Evolutionary conservation across 2,888 invertebrate species (phyloP).

Genomic region (Boloria selene): DNA sequence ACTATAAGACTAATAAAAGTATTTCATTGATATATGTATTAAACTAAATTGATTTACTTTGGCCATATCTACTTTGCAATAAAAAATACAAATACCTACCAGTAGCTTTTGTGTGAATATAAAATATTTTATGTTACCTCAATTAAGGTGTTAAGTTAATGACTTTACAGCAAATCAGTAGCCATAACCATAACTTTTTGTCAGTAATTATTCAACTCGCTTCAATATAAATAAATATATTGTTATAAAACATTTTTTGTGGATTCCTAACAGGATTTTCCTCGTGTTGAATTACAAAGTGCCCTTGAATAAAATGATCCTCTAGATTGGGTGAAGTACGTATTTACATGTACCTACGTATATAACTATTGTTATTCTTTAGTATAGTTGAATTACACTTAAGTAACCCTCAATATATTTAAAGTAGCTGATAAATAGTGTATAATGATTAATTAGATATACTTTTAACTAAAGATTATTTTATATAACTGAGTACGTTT

Average conservation of each 20-base stretch:
- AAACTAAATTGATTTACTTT: too few species aligned
- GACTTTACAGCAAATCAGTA: background rate
- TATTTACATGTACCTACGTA: constrained; percentile 6
- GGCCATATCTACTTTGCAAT: too few species aligned
- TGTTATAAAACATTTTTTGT: constrained; percentile 9
- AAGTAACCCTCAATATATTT: constrained; percentile 17
- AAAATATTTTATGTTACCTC: too few species aligned
- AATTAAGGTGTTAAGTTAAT: too few species aligned
- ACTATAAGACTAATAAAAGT: too few species aligned
- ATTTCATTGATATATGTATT: too few species aligned
- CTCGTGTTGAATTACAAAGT: constrained; percentile 24
- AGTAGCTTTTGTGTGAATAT: constrained; percentile 5
- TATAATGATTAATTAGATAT: too few species aligned
- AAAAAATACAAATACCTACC: too few species aligned
- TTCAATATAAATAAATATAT: constrained; percentile 3
- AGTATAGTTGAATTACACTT: constrained; percentile 19
- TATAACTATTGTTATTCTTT: constrained; percentile 25
- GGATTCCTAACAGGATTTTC: constrained; percentile 27
- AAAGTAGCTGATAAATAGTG: constrained; percentile 14
- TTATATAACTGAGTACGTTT: too few species aligned
- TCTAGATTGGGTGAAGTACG: constrained; percentile 17
- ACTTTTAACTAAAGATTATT: too few species aligned
- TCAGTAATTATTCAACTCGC: constrained; percentile 9
- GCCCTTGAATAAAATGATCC: constrained; percentile 27
- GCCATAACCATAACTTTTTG: constrained; percentile 3